Conservation (phyloP, 2,113 vertebrate species). For the Pogonocichla stellata region DNA sequence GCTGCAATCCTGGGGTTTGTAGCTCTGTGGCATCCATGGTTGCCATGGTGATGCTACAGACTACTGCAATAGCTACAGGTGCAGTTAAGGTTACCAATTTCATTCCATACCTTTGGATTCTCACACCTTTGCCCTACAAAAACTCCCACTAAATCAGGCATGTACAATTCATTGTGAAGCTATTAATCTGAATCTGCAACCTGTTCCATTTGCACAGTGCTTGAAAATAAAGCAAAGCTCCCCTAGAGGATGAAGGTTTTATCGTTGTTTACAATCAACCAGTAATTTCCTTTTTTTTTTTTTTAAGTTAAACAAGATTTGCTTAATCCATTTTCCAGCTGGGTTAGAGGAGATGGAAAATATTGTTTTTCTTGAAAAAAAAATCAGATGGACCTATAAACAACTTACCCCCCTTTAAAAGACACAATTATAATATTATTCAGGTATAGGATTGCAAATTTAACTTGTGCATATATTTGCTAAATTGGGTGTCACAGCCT, state of each 20-base stretch:
- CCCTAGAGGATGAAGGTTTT: not conserved
- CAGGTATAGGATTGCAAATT: not conserved
- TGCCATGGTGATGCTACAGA: not conserved
- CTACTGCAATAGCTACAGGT: not conserved
- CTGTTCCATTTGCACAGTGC: not conserved
- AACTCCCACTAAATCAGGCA: not conserved
- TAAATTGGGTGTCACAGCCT: not conserved
- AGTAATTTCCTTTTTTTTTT: not conserved
- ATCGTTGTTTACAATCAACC: not conserved
- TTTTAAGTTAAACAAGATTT: not conserved
- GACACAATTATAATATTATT: not conserved
- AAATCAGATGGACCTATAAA: not conserved
- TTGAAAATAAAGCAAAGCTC: not conserved
- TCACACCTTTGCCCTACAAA: not conserved
- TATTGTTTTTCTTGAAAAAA: not conserved
- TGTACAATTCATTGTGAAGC: not conserved
- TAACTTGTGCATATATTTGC: not conserved
- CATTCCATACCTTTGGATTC: not conserved
- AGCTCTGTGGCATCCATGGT: not conserved
- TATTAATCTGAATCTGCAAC: not conserved
- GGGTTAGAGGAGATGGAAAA: not conserved
- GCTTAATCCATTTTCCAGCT: not conserved
- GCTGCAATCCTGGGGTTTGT: not conserved
- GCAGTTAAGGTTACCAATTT: not conserved
- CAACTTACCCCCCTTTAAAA: not conserved